Evolutionary conservation across 2,888 invertebrate species (phyloP).

Genomic region (Coelinius sp.): DNA sequence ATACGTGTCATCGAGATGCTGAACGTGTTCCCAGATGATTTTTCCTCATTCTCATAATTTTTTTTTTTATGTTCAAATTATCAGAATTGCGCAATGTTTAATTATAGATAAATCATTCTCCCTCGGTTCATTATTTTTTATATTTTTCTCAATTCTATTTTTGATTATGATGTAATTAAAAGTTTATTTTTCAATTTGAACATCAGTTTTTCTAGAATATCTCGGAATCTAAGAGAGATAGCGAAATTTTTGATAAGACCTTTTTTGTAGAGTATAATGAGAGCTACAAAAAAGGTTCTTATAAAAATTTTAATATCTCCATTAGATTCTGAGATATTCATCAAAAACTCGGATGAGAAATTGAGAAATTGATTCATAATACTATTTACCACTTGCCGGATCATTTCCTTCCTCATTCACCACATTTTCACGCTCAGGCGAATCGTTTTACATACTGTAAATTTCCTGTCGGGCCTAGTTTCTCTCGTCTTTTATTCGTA

Average conservation of each 20-base stretch:
- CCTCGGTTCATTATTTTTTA: not conserved
- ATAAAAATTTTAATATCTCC: not conserved
- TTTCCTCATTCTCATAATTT: slow-evolving; percentile 6
- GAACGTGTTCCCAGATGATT: not conserved
- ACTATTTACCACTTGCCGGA: not conserved
- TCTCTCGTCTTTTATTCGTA: slow-evolving; percentile 32
- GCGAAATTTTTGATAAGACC: too few species aligned
- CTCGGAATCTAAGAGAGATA: too few species aligned
- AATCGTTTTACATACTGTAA: slow-evolving; percentile 53
- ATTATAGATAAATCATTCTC: slow-evolving; percentile 12
- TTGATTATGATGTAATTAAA: not conserved
- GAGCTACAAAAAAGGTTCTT: too few species aligned
- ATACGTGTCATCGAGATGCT: not conserved
- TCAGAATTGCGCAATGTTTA: not conserved
- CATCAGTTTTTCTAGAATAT: too few species aligned
- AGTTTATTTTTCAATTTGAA: not conserved
- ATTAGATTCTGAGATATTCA: too few species aligned
- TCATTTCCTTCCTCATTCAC: slow-evolving; percentile 18
- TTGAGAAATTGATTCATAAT: not conserved
- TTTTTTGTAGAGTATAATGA: too few species aligned
- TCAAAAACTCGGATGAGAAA: too few species aligned
- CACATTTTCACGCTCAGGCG: slow-evolving; percentile 50
- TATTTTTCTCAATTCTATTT: not conserved
- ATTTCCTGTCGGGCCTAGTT: slow-evolving; percentile 55
- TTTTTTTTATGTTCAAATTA: slow-evolving; percentile 2